Conservation (phyloP, 2,113 vertebrate genomes). For the Emydocephalus ijimae region DNA sequence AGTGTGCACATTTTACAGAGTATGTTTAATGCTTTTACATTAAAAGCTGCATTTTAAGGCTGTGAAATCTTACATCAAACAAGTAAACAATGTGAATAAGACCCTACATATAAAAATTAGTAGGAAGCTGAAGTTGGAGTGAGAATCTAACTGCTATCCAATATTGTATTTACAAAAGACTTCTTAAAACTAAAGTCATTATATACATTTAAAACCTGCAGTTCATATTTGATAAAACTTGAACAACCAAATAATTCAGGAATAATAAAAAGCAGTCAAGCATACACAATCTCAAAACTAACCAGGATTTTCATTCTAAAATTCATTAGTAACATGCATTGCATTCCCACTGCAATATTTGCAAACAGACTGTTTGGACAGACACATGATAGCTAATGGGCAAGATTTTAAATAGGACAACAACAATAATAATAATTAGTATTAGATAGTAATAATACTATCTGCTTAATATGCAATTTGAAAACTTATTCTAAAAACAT, state of each 20-base stretch:
- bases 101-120: constrained; percentile 50
- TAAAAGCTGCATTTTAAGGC: constrained; percentile 65
- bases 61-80: constrained; percentile 55
- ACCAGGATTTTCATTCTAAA: constrained; percentile 44
- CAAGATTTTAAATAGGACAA: constrained; percentile 64
- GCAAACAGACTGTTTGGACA: constrained; percentile 11
- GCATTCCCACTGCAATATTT: constrained; percentile 34
- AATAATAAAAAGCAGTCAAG: constrained; percentile 52
- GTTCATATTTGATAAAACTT: constrained; percentile 60
- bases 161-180: constrained; percentile 10
- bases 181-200: constrained; percentile 50
- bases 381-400: constrained; percentile 48
- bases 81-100: constrained; percentile 35
- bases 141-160: constrained; percentile 57
- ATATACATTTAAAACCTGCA: constrained; percentile 63
- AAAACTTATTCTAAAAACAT: constrained; percentile 58
- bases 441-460: background rate
- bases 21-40: constrained; percentile 15
- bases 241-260: constrained; percentile 50
- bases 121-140: constrained; percentile 64
- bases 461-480: constrained; percentile 48
- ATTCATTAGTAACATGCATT: constrained; percentile 42
- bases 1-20: constrained; percentile 29
- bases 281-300: constrained; percentile 51
- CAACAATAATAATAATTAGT: background rate